phyloP scores from a whole-genome alignment of 2,797 vertebrate species.

The Etheostoma nigrum region DNA sequence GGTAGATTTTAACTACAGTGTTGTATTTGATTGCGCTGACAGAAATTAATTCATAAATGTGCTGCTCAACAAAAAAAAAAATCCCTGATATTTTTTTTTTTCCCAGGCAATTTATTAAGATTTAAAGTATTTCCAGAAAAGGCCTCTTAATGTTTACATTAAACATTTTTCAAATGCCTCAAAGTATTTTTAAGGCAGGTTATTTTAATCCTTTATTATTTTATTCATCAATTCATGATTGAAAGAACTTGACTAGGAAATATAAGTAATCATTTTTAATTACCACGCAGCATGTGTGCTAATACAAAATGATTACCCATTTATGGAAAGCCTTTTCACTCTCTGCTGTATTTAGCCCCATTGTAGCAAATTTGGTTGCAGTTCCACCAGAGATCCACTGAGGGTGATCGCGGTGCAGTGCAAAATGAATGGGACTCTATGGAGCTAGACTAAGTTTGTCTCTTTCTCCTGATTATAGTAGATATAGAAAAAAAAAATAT shows the following conservation, averaged over 20 bases:
- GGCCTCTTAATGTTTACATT: background rate
- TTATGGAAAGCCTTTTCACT: too few species aligned
- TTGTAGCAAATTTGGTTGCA: too few species aligned
- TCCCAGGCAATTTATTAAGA: background rate
- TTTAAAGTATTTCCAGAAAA: background rate
- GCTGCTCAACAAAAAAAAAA: background rate
- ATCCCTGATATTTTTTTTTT: background rate
- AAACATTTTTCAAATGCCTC: background rate
- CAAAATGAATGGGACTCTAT: too few species aligned
- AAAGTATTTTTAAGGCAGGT: background rate
- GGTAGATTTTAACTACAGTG: background rate
- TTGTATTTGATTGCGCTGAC: background rate
- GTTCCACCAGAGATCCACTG: too few species aligned
- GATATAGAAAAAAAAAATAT: too few species aligned
- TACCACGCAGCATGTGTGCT: background rate
- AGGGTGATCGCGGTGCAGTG: too few species aligned
- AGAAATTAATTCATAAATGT: background rate
- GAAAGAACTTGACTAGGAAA: background rate
- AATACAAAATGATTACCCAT: slow-evolving; percentile 4
- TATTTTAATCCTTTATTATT: background rate
- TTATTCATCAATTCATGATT: background rate
- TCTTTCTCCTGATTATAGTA: too few species aligned
- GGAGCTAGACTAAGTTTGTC: too few species aligned
- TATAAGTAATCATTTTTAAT: background rate
- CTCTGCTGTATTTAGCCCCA: too few species aligned